A percentile compares a stretch with the other conserved stretches of the same genome.
Conservation (phyloP, 2,797 vertebrate species). For the Sylvia borin region DNA sequence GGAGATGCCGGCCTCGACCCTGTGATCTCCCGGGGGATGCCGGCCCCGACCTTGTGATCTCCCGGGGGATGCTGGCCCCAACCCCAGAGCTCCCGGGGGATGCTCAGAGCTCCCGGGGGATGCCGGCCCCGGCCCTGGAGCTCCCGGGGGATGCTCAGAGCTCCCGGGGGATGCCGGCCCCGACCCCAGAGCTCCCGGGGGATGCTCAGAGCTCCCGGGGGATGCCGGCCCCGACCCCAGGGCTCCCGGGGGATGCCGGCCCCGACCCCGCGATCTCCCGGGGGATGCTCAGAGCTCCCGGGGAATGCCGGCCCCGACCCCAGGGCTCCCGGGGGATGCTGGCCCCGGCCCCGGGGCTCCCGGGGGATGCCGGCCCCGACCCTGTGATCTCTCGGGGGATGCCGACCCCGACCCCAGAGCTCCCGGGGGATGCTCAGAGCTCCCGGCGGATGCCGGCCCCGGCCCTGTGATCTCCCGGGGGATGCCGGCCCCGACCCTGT, state of each 20-base stretch:
- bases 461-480: no score
- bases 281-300: no score
- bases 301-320: no score
- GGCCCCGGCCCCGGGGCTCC: accelerated
- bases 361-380: neutral
- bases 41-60: no score
- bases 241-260: neutral
- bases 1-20: neutral
- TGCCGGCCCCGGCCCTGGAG: neutral
- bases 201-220: neutral
- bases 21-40: neutral
- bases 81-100: accelerated
- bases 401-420: accelerated
- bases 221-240: neutral
- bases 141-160: neutral
- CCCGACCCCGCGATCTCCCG: no score
- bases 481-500: no score
- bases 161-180: neutral
- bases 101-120: no score
- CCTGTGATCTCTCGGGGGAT: neutral
- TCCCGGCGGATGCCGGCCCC: neutral
- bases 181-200: accelerated
- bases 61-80: no score
- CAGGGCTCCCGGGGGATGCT: neutral
- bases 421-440: no score